These are phyloP conservation scores for Caenorhabditis zanzibari DNA, from an alignment of 2,888 invertebrate species.

Conservation along the genomic window DNA sequence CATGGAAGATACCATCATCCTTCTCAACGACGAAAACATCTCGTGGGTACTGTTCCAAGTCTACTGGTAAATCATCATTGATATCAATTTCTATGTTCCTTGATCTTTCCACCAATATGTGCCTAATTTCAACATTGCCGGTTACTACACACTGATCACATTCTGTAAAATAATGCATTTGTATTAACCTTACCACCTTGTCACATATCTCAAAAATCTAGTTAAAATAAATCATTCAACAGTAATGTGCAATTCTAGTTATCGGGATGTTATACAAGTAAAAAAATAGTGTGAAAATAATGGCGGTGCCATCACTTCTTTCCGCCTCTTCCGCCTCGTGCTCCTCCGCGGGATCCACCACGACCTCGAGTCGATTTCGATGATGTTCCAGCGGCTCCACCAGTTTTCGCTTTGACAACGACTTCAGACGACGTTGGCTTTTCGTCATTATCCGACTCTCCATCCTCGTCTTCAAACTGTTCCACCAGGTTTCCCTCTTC, in stretches of 20 bases:
- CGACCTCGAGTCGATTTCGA: slow-evolving; percentile 28
- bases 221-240: slow-evolving; percentile 17
- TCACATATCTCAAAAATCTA: neutral
- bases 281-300: neutral
- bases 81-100: too few relatives aligned
- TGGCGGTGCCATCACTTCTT: slow-evolving; percentile 38
- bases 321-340: slow-evolving; percentile 35
- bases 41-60: neutral
- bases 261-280: slow-evolving; percentile 5
- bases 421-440: slow-evolving; percentile 63
- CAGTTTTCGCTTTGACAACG: slow-evolving; percentile 34
- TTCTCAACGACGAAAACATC: neutral
- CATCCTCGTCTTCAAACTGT: slow-evolving; percentile 69
- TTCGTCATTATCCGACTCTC: slow-evolving; percentile 66
- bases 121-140: too few relatives aligned
- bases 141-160: neutral
- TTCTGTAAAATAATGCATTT: neutral
- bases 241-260: slow-evolving; percentile 18
- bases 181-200: too few relatives aligned
- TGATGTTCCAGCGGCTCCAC: slow-evolving; percentile 12
- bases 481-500: slow-evolving; percentile 76
- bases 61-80: too few relatives aligned
- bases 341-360: slow-evolving; percentile 48
- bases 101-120: too few relatives aligned
- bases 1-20: neutral